Base-by-base conservation (phyloP, 2,888 invertebrate species). In the Pammene aurita region DNA sequence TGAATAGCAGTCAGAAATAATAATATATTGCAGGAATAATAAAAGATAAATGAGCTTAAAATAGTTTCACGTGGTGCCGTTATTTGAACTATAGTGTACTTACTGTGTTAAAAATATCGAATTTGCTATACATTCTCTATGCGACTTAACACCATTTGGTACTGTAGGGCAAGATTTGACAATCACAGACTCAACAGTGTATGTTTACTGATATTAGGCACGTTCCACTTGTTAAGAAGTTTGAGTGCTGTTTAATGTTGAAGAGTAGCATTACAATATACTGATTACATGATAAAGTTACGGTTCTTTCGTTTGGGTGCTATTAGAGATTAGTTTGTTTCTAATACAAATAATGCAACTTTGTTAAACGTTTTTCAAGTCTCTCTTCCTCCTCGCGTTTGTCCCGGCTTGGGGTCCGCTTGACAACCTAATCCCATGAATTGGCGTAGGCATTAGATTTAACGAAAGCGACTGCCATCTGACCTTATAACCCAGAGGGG, bases 181-280 rank as follows among this genome's bases (percentile, higher is more conserved):
- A 67, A 50, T 56, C 16, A 14, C 62, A 67, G 67, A 67, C 67
- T 63, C 63, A 67, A 67, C 67, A 57, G 56, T 26, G 52, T 54
- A 18, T 69, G 69, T 69, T 64, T 69, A 64, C 58, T 16, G 14
- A 46, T 55, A 65, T 69, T 69, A 65, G 64, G 69, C 69, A 69
- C 69, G 69, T 48, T 57, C 65, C 65, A 60, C 13, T 65, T 64
- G 60, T 69, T 69, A 48, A 48, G 26, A 7, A 44, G 14, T 14
- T 60, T 46, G 64, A 60, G 65, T 34, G 16, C 26, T 11, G 54
- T 65, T 60, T 58, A 60, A 64, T 55, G 61, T 46, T 48, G 48
- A 61, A 66, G 55, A 62, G 52, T 67, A 62, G 11, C 60, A 46
- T 60, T 67, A 55, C 66, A 61, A 18, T 67, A 58, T 42, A 48